Conservation (phyloP, 2,888 invertebrate genomes). For the Lamproptera curius region DNA sequence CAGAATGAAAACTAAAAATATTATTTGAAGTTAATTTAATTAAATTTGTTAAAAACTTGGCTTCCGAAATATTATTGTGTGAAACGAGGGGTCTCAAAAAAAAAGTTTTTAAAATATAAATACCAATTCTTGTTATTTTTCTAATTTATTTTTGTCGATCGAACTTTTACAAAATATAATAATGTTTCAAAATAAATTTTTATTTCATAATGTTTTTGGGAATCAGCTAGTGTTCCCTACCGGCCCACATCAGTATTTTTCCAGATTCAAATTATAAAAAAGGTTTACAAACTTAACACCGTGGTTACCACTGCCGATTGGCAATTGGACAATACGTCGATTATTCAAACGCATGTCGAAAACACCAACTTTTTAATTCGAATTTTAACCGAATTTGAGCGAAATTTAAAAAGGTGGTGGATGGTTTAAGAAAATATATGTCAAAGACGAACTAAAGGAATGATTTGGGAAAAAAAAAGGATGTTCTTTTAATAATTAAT, state of each 20-base stretch:
- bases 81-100: too few relatives aligned
- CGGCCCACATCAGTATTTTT: too few relatives aligned
- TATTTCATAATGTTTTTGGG: too few relatives aligned
- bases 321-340: constrained; percentile 74
- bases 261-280: constrained; percentile 82
- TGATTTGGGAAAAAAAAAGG: constrained; percentile 4
- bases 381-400: constrained; percentile 78
- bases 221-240: too few relatives aligned
- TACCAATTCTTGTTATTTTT: too few relatives aligned
- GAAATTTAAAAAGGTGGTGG: constrained; percentile 78
- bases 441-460: constrained; percentile 68
- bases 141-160: too few relatives aligned
- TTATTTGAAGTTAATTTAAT: background rate
- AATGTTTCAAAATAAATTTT: too few relatives aligned
- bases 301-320: constrained; percentile 80
- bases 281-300: constrained; percentile 79
- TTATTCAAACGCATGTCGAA: constrained; percentile 64
- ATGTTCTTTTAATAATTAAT: background rate
- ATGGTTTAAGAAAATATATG: constrained; percentile 81
- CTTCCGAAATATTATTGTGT: too few relatives aligned
- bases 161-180: too few relatives aligned
- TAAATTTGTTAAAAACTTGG: too few relatives aligned
- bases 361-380: constrained; percentile 81
- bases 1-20: background rate
- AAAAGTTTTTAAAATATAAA: too few relatives aligned